Evolutionary conservation across 2,888 invertebrate species (phyloP).

Genomic region (Trilocha varians): DNA sequence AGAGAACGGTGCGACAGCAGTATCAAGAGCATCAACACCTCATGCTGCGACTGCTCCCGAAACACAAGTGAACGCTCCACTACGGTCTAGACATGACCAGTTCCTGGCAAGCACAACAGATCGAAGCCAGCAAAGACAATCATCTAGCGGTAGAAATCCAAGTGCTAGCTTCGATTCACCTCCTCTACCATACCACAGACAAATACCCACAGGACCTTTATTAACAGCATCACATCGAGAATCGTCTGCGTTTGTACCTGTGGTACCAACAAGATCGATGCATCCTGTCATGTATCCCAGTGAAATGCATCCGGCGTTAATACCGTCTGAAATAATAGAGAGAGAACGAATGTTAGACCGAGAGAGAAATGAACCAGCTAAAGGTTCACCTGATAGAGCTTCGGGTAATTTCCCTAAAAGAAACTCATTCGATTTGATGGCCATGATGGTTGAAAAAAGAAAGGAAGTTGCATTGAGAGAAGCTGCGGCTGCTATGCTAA

Average conservation of each 20-base stretch:
- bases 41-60: conserved; percentile 59
- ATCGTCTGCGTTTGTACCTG: conserved; percentile 90
- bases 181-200: conserved; percentile 77
- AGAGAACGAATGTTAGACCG: conserved; percentile 69
- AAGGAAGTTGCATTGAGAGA: conserved; percentile 85
- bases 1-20: conserved; percentile 58
- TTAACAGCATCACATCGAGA: conserved; percentile 77
- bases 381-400: conserved; percentile 66
- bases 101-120: conserved; percentile 72
- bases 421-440: conserved; percentile 85
- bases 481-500: conserved; percentile 80
- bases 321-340: conserved; percentile 73
- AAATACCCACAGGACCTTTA: conserved; percentile 68
- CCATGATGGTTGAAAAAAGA: conserved; percentile 92
- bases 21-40: conserved; percentile 65
- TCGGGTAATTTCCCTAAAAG: conserved; percentile 54
- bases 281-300: conserved; percentile 81
- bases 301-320: conserved; percentile 79
- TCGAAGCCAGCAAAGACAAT: conserved; percentile 55
- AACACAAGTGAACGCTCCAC: conserved; percentile 53
- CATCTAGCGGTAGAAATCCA: conserved; percentile 67
- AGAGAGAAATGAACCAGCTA: conserved; percentile 58
- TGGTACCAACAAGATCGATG: conserved; percentile 84
- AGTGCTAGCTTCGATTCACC: conserved; percentile 76
- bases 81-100: conserved; percentile 74